Base-by-base conservation (phyloP, 1,140 invertebrate species). In the Hylaeus anthracinus region DNA sequence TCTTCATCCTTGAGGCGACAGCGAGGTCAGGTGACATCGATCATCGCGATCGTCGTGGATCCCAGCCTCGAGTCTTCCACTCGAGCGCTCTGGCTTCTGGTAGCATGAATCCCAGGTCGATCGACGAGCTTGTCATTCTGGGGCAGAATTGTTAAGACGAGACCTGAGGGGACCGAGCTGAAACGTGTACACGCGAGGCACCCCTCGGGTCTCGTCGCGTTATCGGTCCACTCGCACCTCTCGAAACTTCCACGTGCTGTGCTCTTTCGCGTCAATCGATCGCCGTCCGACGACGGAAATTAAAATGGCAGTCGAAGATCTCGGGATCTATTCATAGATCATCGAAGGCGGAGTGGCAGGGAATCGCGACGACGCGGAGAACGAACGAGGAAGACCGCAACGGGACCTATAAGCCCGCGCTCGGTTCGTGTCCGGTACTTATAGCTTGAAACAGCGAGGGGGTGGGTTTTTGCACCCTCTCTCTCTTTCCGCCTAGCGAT, bases 311-410 rank as follows among this genome's bases (percentile, higher is more conserved):
- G 61, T 48, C 12, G 12, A n/a, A 5, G 70, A 79, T 72, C 77
- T 64, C 56, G 39, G 9, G 72, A 85, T 85, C 86, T 88, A 88
- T 88, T 88, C 74, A 88, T 88, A 88, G 87, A 88, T 82, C 83
- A 55, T 41, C 71, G 65, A 43, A 26, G 26, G 26, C 0, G 26
- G 26, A 26, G 26, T 41, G 53, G 72, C 58, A 67, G 55, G 51
- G 10, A 39, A 73, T 55, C 48, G 69, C 41, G 55, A 51, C 66
- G 51, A 72, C 56, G 64, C 51, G 70, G 14, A 74, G 58, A 72
- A 77, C 51, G 74, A 60, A 61, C 63, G 75, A 55, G 71, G 56
- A 78, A 69, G 82, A 79, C 77, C 81, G 66, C 78, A 56, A 78
- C 72, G 75, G 76, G 72, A 78, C 74, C 79, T 86, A 76, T 82